Conservation (phyloP, 2,113 vertebrate species). For the Capreolus pygargus region DNA sequence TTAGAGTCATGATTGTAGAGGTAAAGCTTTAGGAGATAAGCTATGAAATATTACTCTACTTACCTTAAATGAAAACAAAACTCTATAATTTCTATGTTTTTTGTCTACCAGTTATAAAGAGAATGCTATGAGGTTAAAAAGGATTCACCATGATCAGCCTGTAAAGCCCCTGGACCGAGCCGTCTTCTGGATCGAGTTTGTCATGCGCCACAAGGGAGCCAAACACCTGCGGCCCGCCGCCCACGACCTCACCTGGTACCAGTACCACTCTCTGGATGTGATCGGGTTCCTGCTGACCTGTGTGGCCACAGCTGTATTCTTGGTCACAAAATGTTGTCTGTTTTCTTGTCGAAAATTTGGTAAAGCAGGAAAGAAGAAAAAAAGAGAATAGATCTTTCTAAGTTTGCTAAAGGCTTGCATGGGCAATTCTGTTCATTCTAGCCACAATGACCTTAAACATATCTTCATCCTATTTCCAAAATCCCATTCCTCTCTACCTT, state of each 20-base stretch:
- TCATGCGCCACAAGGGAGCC: conserved; percentile 92
- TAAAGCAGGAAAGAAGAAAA: conserved; percentile 73
- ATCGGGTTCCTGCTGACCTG: conserved; percentile 83
- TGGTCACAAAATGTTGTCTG: conserved; percentile 80
- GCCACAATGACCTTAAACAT: background rate
- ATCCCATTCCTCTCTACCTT: background rate
- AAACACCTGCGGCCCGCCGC: conserved; percentile 88
- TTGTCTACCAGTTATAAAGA: conserved; percentile 86
- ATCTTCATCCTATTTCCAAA: background rate
- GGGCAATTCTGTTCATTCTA: background rate
- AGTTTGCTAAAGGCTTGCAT: background rate
- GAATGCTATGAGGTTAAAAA: conserved; percentile 84
- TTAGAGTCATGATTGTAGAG: background rate
- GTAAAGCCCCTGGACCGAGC: conserved; percentile 86
- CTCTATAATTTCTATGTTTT: background rate
- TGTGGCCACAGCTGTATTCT: conserved; percentile 55
- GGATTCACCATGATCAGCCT: conserved; percentile 90
- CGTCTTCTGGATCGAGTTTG: conserved; percentile 93
- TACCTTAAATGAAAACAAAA: background rate
- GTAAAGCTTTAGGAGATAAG: background rate
- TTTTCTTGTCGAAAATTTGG: conserved; percentile 78
- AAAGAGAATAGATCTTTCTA: conserved; percentile 74
- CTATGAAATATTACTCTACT: background rate
- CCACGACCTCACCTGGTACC: conserved; percentile 91
- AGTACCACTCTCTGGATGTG: conserved; percentile 92